Evolutionary conservation across 1,140 invertebrate species (phyloP), one percentile per base, ranked within the genome.

Genomic region (Lepidurus apus): DNA sequence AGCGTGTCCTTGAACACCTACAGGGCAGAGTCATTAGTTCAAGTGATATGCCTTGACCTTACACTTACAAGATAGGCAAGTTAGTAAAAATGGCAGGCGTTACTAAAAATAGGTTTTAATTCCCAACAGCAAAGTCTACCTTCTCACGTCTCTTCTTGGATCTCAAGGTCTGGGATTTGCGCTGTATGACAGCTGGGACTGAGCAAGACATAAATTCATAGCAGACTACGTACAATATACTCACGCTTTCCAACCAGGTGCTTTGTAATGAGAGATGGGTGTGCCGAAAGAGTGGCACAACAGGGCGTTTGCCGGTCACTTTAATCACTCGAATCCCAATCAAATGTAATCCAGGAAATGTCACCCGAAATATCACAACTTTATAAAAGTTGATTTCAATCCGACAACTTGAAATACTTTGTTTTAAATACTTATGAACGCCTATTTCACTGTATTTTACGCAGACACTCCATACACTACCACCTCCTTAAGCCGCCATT

Each of bases 11-110:
- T 65, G n/a, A 65, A 21, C 6, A 65, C 53, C 17, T 65, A 21
- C 17, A 17, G 45, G 4, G 53, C 17, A 10, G 13, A 65, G 53
- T 9, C 53, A 9, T 13, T 65, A 65, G 53, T 13, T 65, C 21
- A 13, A 65, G 53, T 65, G 17, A 65, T 65, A 65, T 65, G 53
- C 53, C 53, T 65, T 65, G 53, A 65, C 53, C 53, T 65, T 65
- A 65, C 53, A 65, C 53, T 65, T 17, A 17, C 45, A 47, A 47
- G 45, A 65, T 13, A 5, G n/a, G 53, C 53, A 65, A 65, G 53
- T 65, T 65, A 65, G 17, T 65, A 65, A 65, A n/a, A 65, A n/a
- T 13, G 21, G 17, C 53, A 65, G 53, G 21, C 21, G 53, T 65
- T 9, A 9, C 53, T 65, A 65, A n/a, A 65, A 65, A 65, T 65